Evolutionary conservation across 2,113 vertebrate species (phyloP).

Genomic region (Notothenia coriiceps): DNA sequence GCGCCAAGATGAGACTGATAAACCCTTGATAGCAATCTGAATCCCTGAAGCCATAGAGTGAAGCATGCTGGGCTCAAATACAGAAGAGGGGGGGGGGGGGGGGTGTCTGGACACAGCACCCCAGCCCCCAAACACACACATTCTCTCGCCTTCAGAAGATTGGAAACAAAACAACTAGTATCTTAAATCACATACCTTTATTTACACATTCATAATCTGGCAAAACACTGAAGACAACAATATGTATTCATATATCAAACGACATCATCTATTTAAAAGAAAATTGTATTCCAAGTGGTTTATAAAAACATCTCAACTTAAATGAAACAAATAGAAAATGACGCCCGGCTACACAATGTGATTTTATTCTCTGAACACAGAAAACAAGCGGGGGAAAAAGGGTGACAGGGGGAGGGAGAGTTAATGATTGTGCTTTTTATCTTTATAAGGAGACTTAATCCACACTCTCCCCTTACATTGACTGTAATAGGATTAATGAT

Average conservation of each 20-base stretch:
- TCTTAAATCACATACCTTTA: conserved; percentile 42
- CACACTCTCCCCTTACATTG: conserved; percentile 44
- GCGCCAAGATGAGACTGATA: conserved; percentile 98
- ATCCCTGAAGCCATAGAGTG: conserved; percentile 93
- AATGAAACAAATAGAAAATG: conserved; percentile 10
- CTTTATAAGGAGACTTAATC: conserved; percentile 64
- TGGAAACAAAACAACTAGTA: conserved; percentile 51
- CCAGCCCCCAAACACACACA: conserved; percentile 5
- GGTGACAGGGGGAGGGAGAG: conserved; percentile 11
- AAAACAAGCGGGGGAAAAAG: conserved; percentile 21
- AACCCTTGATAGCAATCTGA: conserved; percentile 98
- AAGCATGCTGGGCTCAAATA: conserved; percentile 87
- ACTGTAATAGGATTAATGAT: conserved; percentile 70
- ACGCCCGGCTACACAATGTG: conserved; percentile 2
- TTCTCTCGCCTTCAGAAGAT: conserved; percentile 54
- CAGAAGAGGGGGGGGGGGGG: conserved; percentile 53
- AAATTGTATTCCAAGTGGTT: conserved; percentile 9
- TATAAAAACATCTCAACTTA: not conserved
- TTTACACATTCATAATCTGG: conserved; percentile 36
- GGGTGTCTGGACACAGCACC: conserved; percentile 58
- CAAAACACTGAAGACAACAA: not conserved
- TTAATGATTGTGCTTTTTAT: conserved; percentile 66
- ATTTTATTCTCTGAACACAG: conserved; percentile 3
- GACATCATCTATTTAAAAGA: not conserved
- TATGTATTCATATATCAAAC: not conserved